phyloP scores from a whole-genome alignment of 2,113 vertebrate genomes.

The Geococcyx californianus region DNA sequence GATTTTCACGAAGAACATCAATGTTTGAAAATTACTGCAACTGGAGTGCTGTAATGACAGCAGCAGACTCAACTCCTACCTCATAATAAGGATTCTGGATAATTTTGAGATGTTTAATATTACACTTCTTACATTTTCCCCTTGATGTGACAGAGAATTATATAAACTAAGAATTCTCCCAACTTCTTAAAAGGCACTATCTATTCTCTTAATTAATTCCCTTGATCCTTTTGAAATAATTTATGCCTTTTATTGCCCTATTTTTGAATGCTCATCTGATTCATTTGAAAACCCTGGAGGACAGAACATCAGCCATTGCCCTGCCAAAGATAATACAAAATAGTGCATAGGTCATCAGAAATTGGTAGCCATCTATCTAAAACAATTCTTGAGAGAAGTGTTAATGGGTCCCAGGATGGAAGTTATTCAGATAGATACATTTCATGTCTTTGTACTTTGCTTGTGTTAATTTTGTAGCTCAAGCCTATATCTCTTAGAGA shows the following conservation, averaged over 20 bases:
- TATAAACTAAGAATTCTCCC: background rate
- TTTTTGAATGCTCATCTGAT: background rate
- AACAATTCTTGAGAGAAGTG: slow-evolving; percentile 13
- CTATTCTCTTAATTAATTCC: slow-evolving; percentile 40
- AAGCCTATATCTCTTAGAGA: background rate
- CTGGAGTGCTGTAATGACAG: background rate
- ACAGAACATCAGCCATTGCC: background rate
- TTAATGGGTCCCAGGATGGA: background rate
- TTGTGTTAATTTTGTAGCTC: slow-evolving; percentile 28
- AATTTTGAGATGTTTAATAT: background rate
- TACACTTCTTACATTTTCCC: background rate
- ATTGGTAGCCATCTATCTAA: slow-evolving; percentile 20
- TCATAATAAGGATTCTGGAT: background rate
- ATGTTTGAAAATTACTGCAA: background rate
- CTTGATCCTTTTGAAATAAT: slow-evolving; percentile 22
- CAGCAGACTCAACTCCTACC: background rate
- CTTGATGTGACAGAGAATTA: background rate
- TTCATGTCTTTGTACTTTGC: background rate
- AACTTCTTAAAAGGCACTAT: background rate
- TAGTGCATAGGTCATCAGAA: slow-evolving; percentile 23
- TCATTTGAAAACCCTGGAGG: slow-evolving; percentile 4
- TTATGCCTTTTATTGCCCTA: slow-evolving; percentile 35
- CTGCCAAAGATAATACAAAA: slow-evolving; percentile 9
- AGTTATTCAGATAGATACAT: slow-evolving; percentile 14
- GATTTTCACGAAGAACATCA: background rate